Base-by-base conservation (phyloP, 30 jellyfish, hydroid and myxozoan species). In the Catostylus mosaicus region DNA sequence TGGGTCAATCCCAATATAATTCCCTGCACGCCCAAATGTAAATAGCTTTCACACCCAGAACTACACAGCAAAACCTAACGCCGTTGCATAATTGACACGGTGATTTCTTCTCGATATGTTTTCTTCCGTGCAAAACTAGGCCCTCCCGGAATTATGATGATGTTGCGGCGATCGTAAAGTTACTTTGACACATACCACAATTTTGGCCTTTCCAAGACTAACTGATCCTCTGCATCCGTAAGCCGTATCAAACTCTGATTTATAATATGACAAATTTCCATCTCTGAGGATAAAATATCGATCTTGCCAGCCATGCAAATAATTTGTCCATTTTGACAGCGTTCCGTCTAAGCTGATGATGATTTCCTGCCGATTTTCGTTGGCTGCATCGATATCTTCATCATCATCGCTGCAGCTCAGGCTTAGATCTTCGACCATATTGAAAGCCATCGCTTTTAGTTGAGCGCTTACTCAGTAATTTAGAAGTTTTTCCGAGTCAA, bases 251-350 rank as follows among this genome's bases (percentile, higher is more conserved):
- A 69, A 89, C 78, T 89, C 97, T 20, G 97, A 78, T 54, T 95
- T 95, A 59, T 83, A 95, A 83, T 95, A 95, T 16, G 98, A 90
- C 64, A 95, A 76, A 26, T 95, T 89, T 22, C 98, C 97, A 43
- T 84, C 90, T 36, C 75, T 61, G 19, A 95, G 88, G 19, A 90
- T 86, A 37, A 95, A 80, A 78, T 73, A 90, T 2, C 99, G 93
- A 57, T 88, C 83, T 64, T 95, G 99, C 99, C 99, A 95, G 35
- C 99, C 99, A 83, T 95, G 96, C 30, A 89, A 66, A 75, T 95
- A 95, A 83, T 95, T 95, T 5, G 99, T 95, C 99, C 99, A 95
- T 77, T 95, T 95, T 50, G 97, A 87, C 35, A 95, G 82, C 14
- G 86, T 80, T 62, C 99, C 99, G 48, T 95, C 98, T 33, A 73